Evolutionary conservation across 1,140 invertebrate genomes (phyloP), one percentile per base, ranked within the genome.

Genomic region (Bactericera cockerelli): DNA sequence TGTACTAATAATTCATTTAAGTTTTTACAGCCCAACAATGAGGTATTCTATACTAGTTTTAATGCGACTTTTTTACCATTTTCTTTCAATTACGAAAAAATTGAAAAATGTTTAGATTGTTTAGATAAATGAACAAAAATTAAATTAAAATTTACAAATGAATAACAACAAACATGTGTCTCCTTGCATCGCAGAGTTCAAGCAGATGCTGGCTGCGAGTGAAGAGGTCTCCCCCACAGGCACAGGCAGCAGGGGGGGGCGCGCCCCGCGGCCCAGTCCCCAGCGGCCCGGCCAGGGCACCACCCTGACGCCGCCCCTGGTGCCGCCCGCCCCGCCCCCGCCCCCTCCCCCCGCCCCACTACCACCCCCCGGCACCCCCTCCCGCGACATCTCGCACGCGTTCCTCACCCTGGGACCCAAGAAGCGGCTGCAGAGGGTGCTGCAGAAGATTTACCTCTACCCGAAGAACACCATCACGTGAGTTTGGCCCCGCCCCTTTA

Each of bases 391-490:
- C 2, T 54, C 55, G 10, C 33, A 53, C 2, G 26, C 55, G 31
- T 92, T 91, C 65, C 91, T 91, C 84, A 93, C 89, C 24, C 74
- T 92, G 49, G 87, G 86, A 11, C 84, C 87, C 21, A 91, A 89
- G 67, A 79, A 82, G 58, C 78, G 86, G 66, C 72, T 96, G 49
- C 86, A 89, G 64, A 93, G 89, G 74, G 88, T 89, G 57, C 77
- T 94, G 62, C 86, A 86, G 75, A 93, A 90, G 72, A 89, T 94
- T 79, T 92, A 91, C 70, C 81, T 93, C 67, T 77, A 92, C 63
- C 87, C 88, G 67, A 92, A 90, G 76, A 89, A 86, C 70, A 83
- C 80, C 59, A 86, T 86, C 63, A 81, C 78, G 79, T 81, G 67
- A 73, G 75, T 71, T 36, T n/a, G n/a, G n/a, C n/a, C n/a, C n/a